Base-by-base conservation (phyloP, 2,113 vertebrate genomes). In the Microcebus lehilahytsara region DNA sequence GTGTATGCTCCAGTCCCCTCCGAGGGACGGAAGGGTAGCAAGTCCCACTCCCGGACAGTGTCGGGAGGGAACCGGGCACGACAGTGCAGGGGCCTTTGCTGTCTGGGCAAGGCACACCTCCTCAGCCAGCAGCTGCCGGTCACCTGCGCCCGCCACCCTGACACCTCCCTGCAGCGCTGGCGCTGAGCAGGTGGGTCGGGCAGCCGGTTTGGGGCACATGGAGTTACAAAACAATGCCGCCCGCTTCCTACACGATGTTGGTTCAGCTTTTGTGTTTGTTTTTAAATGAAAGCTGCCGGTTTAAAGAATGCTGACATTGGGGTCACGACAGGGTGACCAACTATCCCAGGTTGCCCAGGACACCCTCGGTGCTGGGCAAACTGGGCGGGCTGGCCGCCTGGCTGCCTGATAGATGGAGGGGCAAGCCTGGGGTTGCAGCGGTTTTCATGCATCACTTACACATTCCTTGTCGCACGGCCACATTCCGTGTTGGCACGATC, bases 91-190 rank as follows among this genome's bases (percentile, higher is more conserved):
- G 14, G 27, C 7, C 10, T 13, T 0, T 25, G 46, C 75, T 32
- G 17, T 23, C 37, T 16, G 3, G 32, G 74, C 22, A 16, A 17
- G 19, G 85, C 1, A 13, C 5, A 34, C 51, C 51, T 81, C 75
- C 72, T 16, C 4, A 1, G 7, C 20, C 13, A 7, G 27, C 0
- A 5, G 32, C 32, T 0, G 49, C 74, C 79, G 13, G 3, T 9
- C 6, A 12, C 62, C 34, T 62, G 9, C 1, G 30, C 46, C 34
- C 49, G 30, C 19, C 16, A 34, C 30, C 37, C n/a, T 11, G 30
- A 23, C 11, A 9, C 23, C 30, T 49, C 16, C 0, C 30, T 34
- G 32, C 2, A 53, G 78, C 49, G 30, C 34, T 22, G 34, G 67
- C 79, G 32, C 16, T 60, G 49, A 56, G 80, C 17, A 2, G 8